Conservation (phyloP, 2,797 vertebrate species). For the Xyrichtys novacula region DNA sequence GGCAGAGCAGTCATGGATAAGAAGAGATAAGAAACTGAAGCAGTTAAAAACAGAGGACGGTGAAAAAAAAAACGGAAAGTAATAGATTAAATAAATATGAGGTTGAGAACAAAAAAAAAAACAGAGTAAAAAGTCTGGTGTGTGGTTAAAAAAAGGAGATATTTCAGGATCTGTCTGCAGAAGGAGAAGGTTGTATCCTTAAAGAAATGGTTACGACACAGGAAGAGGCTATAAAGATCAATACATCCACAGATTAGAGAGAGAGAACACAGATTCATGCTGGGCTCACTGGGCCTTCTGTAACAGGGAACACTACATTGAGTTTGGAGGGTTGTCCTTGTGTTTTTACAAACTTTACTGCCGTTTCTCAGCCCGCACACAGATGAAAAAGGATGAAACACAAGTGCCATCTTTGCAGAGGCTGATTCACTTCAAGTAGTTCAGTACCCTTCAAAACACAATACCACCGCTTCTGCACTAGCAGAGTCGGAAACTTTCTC, state of each 20-base stretch:
- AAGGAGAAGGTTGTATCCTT: slow-evolving; percentile 5
- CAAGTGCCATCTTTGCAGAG: too few relatives aligned
- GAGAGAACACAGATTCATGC: slow-evolving; percentile 33
- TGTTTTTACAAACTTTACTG: not conserved
- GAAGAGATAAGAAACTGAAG: slow-evolving; percentile 14
- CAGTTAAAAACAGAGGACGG: not conserved
- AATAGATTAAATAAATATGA: not conserved
- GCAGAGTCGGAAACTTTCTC: too few relatives aligned
- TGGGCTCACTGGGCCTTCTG: slow-evolving; percentile 17
- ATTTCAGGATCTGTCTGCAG: slow-evolving; percentile 11
- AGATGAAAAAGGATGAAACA: not conserved
- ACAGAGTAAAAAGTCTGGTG: not conserved
- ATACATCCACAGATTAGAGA: slow-evolving; percentile 33
- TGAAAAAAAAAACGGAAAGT: not conserved
- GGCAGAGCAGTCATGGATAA: slow-evolving; percentile 10
- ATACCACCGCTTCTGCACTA: too few relatives aligned
- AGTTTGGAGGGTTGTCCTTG: not conserved
- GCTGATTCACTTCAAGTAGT: too few relatives aligned
- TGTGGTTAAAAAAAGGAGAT: slow-evolving; percentile 10
- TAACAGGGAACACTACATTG: not conserved
- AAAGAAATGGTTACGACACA: slow-evolving; percentile 20
- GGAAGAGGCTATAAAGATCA: slow-evolving; percentile 29
- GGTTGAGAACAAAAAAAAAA: not conserved
- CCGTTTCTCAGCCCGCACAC: too few relatives aligned
- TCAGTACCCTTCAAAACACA: too few relatives aligned